Evolutionary conservation across 2,797 vertebrate genomes (phyloP), one percentile per base, ranked within the genome.

Genomic region (Chelidonichthys spinosus): DNA sequence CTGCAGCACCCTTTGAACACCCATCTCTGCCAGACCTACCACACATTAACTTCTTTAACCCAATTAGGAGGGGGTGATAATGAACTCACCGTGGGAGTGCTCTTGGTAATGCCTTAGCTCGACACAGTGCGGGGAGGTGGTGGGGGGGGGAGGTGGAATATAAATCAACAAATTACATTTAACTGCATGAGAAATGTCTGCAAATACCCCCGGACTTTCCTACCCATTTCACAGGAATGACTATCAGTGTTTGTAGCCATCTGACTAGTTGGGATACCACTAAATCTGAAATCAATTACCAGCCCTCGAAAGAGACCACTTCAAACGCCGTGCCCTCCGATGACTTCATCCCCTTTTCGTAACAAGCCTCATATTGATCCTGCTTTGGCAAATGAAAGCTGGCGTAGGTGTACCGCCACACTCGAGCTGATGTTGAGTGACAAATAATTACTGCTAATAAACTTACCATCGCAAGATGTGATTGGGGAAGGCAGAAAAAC

Each of bases 51-150:
- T 91, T 72, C 84, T 88, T 93, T 90, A 91, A 92, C 91, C 90
- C 86, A 93, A 93, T 94, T 93, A 94, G 89, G 80, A 83, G 71
- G 66, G 77, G 78, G 79, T 79, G 87, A 90, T 94, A 92, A 93
- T 91, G 78, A 93, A 92, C 86, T 81, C 87, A 40, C 90, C 4
- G 44, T 82, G 88, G 83, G 85, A 89, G 85, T 68, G 83, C 63
- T 81, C 81, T 62, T 72, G 62, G 78, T 88, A 85, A 88, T 81
- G 82, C 82, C 63, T 79, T 61, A 72, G 85, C 81, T 72, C 76
- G 72, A 85, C 81, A 72, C 74, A n/a, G 66, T 1, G 75, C 33
- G 6, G 18, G 46, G 10, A 15, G 40, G 18, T 33, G 52, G 43
- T 49, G 46, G 65, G 4, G 25, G 40, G 32, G 46, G 65, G 4